Conservation (phyloP, 2,113 vertebrate genomes). For the Tragelaphus strepsiceros region DNA sequence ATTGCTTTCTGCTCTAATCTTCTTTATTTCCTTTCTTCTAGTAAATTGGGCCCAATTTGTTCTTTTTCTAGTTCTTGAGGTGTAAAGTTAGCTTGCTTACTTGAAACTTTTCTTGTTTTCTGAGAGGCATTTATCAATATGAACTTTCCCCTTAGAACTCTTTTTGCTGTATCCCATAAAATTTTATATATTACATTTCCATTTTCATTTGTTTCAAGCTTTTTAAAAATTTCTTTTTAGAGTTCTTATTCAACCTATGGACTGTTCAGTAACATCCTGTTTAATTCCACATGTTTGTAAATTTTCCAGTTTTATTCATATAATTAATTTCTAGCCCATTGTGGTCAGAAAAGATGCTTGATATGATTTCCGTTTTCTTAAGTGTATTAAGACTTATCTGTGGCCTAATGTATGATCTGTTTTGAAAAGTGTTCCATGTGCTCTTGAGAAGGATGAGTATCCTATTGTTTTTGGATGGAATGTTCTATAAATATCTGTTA, state of each 20-base stretch:
- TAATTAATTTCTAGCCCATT: not conserved
- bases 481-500: not conserved
- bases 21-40: not conserved
- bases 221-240: not conserved
- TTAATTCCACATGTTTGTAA: not conserved
- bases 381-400: not conserved
- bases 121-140: not conserved
- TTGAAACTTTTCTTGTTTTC: not conserved
- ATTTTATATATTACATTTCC: not conserved
- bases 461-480: not conserved
- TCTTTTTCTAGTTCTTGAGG: not conserved
- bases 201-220: not conserved
- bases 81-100: not conserved
- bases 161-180: not conserved
- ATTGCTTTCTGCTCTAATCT: not conserved
- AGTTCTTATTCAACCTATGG: not conserved
- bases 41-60: not conserved
- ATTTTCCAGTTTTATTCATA: not conserved
- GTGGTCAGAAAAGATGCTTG: not conserved
- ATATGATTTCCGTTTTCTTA: not conserved
- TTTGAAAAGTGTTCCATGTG: not conserved
- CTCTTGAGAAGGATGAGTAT: not conserved
- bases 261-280: not conserved
- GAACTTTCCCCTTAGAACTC: not conserved
- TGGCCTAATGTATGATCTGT: not conserved